A percentile compares a stretch with the other conserved stretches of the same genome.
These are phyloP conservation scores for Pterocles orientalis DNA, from an alignment of 2,113 vertebrate genomes.

Conservation along the genomic window DNA sequence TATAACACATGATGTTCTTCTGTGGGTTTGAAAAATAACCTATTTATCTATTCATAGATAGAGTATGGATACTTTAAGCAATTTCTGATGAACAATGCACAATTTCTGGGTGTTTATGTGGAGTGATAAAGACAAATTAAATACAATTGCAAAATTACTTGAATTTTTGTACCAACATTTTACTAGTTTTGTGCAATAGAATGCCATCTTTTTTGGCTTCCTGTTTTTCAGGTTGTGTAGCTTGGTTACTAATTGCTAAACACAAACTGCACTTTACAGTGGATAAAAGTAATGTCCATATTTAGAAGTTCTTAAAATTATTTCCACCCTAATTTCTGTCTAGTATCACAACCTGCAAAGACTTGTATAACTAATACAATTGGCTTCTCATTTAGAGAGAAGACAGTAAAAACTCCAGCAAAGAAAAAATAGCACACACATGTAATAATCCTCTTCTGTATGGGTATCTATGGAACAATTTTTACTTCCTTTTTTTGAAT, in stretches of 20 bases:
- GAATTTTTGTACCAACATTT: not conserved
- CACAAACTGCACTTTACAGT: slow-evolving; percentile 17
- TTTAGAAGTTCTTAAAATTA: slow-evolving; percentile 45
- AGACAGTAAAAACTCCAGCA: not conserved
- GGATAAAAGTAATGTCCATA: not conserved
- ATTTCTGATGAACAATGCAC: not conserved
- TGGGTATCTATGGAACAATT: not conserved
- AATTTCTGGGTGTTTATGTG: not conserved
- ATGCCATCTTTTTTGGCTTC: not conserved
- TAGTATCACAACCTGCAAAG: not conserved
- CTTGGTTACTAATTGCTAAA: slow-evolving; percentile 15
- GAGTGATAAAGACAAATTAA: not conserved
- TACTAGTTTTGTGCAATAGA: not conserved
- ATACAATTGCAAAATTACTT: not conserved
- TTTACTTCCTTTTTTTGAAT: not conserved
- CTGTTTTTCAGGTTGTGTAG: not conserved
- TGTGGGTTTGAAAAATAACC: not conserved
- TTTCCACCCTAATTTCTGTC: not conserved
- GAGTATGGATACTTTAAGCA: not conserved
- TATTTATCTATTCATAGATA: not conserved
- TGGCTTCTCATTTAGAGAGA: not conserved
- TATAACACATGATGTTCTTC: not conserved
- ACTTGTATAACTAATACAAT: not conserved
- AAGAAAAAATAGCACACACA: not conserved
- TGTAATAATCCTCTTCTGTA: not conserved